phyloP scores from a whole-genome alignment of 2,888 invertebrate species.

The Hirtodrosophila cameraria region DNA sequence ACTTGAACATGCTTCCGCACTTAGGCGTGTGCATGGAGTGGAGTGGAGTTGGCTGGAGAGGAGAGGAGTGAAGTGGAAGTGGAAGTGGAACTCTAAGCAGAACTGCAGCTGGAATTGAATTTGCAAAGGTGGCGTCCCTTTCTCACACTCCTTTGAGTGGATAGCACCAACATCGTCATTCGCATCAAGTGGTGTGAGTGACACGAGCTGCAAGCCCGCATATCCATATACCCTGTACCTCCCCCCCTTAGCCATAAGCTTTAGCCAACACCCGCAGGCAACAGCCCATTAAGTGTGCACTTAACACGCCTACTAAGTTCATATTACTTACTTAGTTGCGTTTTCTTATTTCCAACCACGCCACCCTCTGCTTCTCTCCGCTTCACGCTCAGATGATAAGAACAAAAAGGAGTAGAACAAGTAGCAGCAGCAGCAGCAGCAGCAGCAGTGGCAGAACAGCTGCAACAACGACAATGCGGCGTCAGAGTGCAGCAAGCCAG shows the following conservation, averaged over 20 bases:
- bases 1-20: conserved; percentile 82
- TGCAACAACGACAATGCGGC: too few relatives aligned
- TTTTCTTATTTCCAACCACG: conserved; percentile 27
- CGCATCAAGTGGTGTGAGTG: conserved; percentile 62
- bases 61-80: too few relatives aligned
- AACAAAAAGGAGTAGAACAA: background rate
- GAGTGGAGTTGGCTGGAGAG: too few relatives aligned
- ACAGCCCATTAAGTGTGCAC: conserved; percentile 65
- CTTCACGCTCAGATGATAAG: background rate
- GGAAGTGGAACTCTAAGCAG: conserved; percentile 18
- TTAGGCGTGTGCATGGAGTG: conserved; percentile 68
- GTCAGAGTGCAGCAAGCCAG: too few relatives aligned
- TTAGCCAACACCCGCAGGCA: conserved; percentile 43
- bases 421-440: background rate
- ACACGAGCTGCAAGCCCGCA: conserved; percentile 43
- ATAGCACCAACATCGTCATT: too few relatives aligned
- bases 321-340: conserved; percentile 73
- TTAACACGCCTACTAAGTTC: conserved; percentile 73
- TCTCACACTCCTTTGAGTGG: conserved; percentile 15
- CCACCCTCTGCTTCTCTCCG: background rate
- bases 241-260: background rate
- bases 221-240: background rate
- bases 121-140: conserved; percentile 1
- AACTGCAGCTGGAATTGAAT: conserved; percentile 6
- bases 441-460: too few relatives aligned